Evolutionary conservation across 2,888 invertebrate species (phyloP).

Genomic region (Balanococcus diminutus): DNA sequence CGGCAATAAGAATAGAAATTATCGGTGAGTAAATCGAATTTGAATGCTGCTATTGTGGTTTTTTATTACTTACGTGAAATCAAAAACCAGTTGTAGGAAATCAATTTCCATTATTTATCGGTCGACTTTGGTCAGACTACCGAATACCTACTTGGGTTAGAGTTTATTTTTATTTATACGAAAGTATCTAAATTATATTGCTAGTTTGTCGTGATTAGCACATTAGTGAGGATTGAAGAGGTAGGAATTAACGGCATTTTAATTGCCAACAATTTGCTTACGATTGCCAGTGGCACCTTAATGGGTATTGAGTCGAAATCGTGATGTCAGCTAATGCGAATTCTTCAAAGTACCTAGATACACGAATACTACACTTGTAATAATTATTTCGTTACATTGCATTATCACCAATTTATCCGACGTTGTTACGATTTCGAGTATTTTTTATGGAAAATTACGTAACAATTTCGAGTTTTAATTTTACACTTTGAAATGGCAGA

Average conservation of each 20-base stretch:
- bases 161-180: not conserved
- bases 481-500: not conserved
- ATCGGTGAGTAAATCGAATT: slow-evolving; percentile 45
- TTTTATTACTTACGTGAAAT: not conserved
- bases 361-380: not conserved
- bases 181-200: not conserved
- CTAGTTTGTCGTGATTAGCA: not conserved
- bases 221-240: not conserved
- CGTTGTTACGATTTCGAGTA: too few species aligned
- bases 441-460: too few species aligned
- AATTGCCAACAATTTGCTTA: not conserved
- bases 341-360: not conserved
- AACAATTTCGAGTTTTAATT: not conserved
- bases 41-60: too few species aligned
- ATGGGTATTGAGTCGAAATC: not conserved
- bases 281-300: not conserved
- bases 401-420: not conserved
- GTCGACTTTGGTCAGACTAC: not conserved
- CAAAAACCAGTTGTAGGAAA: not conserved
- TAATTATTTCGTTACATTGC: not conserved
- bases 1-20: slow-evolving; percentile 27
- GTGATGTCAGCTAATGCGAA: slow-evolving; percentile 1
- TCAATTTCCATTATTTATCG: not conserved
- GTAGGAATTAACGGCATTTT: not conserved
- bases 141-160: not conserved